Conservation (phyloP, 2,113 vertebrate species). For the Lepisosteus oculatus region DNA sequence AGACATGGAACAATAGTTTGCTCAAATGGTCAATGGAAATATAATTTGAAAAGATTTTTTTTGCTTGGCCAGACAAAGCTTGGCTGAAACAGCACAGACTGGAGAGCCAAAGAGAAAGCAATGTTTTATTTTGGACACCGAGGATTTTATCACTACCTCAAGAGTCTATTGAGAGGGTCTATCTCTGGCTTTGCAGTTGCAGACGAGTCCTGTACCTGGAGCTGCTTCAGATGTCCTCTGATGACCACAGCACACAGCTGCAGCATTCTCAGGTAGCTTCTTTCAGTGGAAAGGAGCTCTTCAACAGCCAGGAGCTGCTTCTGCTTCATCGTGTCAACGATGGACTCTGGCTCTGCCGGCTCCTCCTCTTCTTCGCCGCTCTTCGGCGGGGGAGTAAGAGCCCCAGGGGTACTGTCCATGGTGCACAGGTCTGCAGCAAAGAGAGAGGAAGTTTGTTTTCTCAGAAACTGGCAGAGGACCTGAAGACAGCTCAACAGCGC, state of each 20-base stretch:
- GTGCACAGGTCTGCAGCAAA: not conserved
- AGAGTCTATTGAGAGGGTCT: not conserved
- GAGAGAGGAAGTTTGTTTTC: too few relatives aligned
- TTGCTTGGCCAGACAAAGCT: too few relatives aligned
- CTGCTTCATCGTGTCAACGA: constrained; percentile 54
- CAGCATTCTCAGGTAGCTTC: constrained; percentile 74
- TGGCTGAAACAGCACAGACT: too few relatives aligned
- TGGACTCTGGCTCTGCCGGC: constrained; percentile 41
- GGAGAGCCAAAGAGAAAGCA: too few relatives aligned
- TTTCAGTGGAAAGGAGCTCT: constrained; percentile 82
- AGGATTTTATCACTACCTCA: too few relatives aligned
- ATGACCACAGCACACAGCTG: constrained; percentile 71
- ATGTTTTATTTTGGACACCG: too few relatives aligned
- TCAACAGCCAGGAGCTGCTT: constrained; percentile 72
- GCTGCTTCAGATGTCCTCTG: constrained; percentile 66
- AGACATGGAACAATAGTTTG: too few relatives aligned
- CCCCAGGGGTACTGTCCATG: constrained; percentile 60
- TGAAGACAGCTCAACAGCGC: too few relatives aligned
- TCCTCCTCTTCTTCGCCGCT: constrained; percentile 34
- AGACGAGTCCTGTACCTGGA: constrained; percentile 47
- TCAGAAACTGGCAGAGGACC: too few relatives aligned
- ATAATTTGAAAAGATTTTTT: too few relatives aligned
- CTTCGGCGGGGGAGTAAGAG: constrained; percentile 15
- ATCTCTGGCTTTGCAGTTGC: not conserved
- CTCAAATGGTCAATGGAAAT: too few relatives aligned